A percentile compares a stretch with the other conserved stretches of the same genome.
Conservation (phyloP, 2,113 vertebrate species). For the Otocyon megalotis region DNA sequence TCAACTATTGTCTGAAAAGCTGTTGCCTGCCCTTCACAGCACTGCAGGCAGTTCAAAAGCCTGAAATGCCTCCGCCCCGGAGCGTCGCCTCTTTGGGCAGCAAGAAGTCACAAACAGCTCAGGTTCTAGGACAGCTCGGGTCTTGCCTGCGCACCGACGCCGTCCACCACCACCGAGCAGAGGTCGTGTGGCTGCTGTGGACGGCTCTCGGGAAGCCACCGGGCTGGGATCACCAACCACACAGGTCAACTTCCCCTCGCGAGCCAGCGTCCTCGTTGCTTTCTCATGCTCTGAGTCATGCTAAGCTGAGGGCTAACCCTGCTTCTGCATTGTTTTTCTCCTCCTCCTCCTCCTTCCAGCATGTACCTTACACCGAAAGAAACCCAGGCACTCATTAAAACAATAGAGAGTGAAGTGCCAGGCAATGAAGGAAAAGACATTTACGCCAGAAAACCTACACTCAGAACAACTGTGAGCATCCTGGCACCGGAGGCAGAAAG, state of each 20-base stretch:
- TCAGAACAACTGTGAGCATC: neutral
- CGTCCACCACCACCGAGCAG: neutral
- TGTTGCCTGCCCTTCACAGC: neutral
- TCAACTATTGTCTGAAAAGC: neutral
- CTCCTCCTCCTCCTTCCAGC: too few species aligned
- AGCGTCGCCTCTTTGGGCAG: neutral
- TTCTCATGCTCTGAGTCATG: neutral
- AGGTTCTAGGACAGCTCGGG: neutral
- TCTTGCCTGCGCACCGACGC: neutral
- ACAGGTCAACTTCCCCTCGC: neutral
- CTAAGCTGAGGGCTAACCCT: neutral
- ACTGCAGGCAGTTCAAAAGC: neutral
- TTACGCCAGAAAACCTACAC: neutral
- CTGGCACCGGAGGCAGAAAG: neutral
- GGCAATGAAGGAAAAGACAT: neutral
- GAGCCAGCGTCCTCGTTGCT: neutral
- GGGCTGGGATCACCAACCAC: neutral
- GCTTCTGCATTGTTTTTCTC: neutral
- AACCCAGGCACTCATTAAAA: neutral
- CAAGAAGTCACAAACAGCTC: neutral
- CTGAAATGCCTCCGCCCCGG: neutral
- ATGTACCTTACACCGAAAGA: neutral
- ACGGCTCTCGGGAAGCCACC: accelerated
- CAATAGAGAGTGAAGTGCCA: neutral
- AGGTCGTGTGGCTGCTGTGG: accelerated